phyloP scores from a whole-genome alignment of 2,113 vertebrate species.

The Mixornis gularis region DNA sequence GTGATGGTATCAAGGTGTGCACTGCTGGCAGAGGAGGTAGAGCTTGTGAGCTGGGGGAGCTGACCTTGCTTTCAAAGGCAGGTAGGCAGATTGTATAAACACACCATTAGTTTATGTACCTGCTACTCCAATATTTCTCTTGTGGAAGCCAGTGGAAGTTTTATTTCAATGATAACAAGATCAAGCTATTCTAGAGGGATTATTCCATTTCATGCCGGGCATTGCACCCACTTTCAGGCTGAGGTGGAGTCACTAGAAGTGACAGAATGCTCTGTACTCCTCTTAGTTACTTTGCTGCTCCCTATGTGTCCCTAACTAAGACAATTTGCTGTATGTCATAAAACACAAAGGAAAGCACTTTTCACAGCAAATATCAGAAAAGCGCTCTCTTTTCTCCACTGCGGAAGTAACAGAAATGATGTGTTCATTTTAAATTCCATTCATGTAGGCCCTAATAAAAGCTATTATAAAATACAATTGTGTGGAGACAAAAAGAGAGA shows the following conservation, averaged over 20 bases:
- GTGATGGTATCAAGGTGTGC: background rate
- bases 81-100: background rate
- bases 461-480: slow-evolving; percentile 85
- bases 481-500: slow-evolving; percentile 81
- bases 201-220: background rate
- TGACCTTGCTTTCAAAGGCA: background rate
- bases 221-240: background rate
- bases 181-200: background rate
- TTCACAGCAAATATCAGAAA: slow-evolving; percentile 72
- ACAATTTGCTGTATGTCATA: slow-evolving; percentile 68
- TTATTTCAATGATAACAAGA: background rate
- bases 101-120: background rate
- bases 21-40: background rate
- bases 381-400: slow-evolving; percentile 58
- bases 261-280: background rate
- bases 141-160: background rate
- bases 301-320: slow-evolving; percentile 64
- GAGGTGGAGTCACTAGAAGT: slow-evolving; percentile 22
- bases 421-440: slow-evolving; percentile 79
- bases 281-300: slow-evolving; percentile 54
- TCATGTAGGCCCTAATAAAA: slow-evolving; percentile 81
- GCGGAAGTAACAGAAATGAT: slow-evolving; percentile 64
- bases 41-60: background rate
- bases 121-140: background rate
- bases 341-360: slow-evolving; percentile 73